Base-by-base conservation (phyloP, 2,113 vertebrate species). In the Rhynchopsitta pachyrhyncha region DNA sequence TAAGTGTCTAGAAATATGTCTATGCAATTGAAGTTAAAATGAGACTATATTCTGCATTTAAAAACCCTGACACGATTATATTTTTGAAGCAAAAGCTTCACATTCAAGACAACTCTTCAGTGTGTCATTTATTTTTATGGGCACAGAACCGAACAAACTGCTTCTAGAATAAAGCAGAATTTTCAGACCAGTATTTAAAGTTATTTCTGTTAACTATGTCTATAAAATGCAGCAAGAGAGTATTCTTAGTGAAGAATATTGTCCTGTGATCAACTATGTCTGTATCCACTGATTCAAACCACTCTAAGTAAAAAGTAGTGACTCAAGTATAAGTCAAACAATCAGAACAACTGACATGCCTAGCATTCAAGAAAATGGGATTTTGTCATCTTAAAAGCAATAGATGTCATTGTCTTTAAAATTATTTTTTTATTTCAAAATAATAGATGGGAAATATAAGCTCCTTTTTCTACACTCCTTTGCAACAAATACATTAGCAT, bases 151-250 rank as follows among this genome's bases (percentile, higher is more conserved):
- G 70, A 95, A 87, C 17, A 82, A 89, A 82, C 11, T 71, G 33
- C 47, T 42, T 35, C 71, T 55, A 52, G 93, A 96, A 87, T 35
- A 87, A 53, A 75, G 25, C 25, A 59, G 60, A 60, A 67, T 74
- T 92, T 96, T 82, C 90, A 91, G 84, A 46, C 10, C 71, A 64
- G 67, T 77, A 17, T 90, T 85, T 78, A 80, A 80, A 89, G 62
- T 55, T 95, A 80, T 95, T 96, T 96, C 93, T 91, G 82, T 89
- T 93, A 96, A 93, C 63, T 94, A 10, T 47, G 37, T 28, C 88
- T 84, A 91, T 64, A 95, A 95, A 97, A 71, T 1, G 11, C 31
- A 82, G 39, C 16, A 70, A 83, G 78, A 86, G 17, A 62, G 22
- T 67, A 29, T 52, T 91, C 82, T 91, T 93, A 67, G 53, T 86